phyloP scores from a whole-genome alignment of 1,140 invertebrate genomes.

The Leptestheria dahalacensis region DNA sequence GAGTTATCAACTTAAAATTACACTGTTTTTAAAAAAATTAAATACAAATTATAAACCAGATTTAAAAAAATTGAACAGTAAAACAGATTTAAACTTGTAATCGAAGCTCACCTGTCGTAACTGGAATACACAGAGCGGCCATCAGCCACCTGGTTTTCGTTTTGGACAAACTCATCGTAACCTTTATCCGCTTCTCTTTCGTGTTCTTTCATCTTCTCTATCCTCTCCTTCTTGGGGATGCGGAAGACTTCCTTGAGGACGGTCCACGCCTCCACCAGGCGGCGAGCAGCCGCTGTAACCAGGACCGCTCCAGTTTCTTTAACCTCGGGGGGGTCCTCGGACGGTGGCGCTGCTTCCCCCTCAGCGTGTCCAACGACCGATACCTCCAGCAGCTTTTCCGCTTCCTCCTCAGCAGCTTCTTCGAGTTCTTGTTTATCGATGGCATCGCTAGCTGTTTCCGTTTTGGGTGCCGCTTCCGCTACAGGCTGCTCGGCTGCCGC shows the following conservation, averaged over 20 bases:
- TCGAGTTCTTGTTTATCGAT: no score
- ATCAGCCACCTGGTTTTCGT: not conserved
- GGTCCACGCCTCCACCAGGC: slow-evolving; percentile 56
- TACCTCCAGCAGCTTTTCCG: not conserved
- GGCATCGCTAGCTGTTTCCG: no score
- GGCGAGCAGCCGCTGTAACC: slow-evolving; percentile 30
- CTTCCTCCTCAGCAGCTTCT: slow-evolving; percentile 6
- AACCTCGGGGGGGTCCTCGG: slow-evolving; percentile 20
- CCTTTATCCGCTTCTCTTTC: slow-evolving; percentile 59
- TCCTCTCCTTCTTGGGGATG: slow-evolving; percentile 86
- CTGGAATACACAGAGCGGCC: slow-evolving; percentile 28
- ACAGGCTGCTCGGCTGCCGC: slow-evolving; percentile 1
- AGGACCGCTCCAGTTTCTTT: slow-evolving; percentile 21
- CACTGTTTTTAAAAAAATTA: not conserved
- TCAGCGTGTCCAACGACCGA: slow-evolving; percentile 7
- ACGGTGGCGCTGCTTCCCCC: slow-evolving; percentile 13
- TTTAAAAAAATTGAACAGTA: no score
- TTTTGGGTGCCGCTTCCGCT: slow-evolving; percentile 1
- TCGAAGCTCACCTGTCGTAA: slow-evolving; percentile 19
- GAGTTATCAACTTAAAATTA: not conserved
- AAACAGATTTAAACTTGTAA: no score
- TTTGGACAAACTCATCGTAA: slow-evolving; percentile 13
- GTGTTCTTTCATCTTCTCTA: slow-evolving; percentile 84
- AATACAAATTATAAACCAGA: not conserved
- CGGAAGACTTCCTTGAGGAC: slow-evolving; percentile 75